Evolutionary conservation across 2,888 invertebrate genomes (phyloP), one percentile per base, ranked within the genome.

Genomic region (Lysandra bellargus): DNA sequence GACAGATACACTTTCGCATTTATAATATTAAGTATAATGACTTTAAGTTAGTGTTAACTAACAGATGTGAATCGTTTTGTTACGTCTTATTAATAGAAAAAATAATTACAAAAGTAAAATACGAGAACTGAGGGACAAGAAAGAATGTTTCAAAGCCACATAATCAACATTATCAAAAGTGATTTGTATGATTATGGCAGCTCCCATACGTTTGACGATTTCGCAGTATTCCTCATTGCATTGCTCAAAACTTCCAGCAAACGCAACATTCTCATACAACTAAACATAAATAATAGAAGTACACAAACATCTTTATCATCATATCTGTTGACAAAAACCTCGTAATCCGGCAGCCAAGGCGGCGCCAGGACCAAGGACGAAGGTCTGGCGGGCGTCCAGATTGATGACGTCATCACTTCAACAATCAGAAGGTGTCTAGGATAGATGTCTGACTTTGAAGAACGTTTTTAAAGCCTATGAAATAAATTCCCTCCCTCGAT

Each of bases 321-420:
- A 64, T 64, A 64, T 30, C 33, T 40, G 73, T 73, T 73, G 73
- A 73, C 73, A 73, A 73, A 73, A 73, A 73, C 17, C 40, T 14
- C 40, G 73, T 73, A 73, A 73, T 37, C 79, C 78, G 57, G 64
- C 79, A 78, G 82, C 80, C 83, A 76, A 75, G 61, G 14, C 74
- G 79, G 74, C 81, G 81, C 79, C 76, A 79, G 81, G 82, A 82
- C 72, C 80, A 80, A 83, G 83, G 82, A 82, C 82, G 74, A 72
- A n/a, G 37, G 61, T 81, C 81, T 82, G 81, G 82, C 82, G 72
- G 75, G 78, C 79, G 81, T 82, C 83, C 82, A 81, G 80, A 64
- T 77, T 77, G 30, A 30, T 64, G 64, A 64, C 64, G 64, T 64
- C 30, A 64, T 9, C 23, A 23, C 61, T 61, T 64, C 64, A 4